Evolutionary conservation across 2,888 invertebrate genomes (phyloP).

Genomic region (Cerceris ruficornis): DNA sequence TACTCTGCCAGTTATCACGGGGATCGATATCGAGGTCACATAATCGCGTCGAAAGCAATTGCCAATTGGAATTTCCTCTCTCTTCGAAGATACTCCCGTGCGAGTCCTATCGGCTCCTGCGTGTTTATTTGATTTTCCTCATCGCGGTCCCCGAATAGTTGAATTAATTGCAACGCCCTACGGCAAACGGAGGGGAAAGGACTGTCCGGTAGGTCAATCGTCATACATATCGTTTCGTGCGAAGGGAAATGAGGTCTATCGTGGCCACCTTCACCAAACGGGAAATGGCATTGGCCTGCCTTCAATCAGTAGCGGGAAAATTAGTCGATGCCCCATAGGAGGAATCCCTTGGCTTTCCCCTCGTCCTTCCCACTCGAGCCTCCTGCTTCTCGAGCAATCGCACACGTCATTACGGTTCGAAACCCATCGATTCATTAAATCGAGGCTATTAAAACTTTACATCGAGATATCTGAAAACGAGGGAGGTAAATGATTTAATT

Average conservation of each 20-base stretch:
- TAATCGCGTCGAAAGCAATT: too few species aligned
- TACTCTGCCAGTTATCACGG: too few species aligned
- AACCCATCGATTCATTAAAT: too few species aligned
- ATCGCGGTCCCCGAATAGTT: not conserved
- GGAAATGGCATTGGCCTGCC: conserved; percentile 62
- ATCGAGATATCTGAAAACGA: too few species aligned
- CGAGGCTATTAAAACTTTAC: too few species aligned
- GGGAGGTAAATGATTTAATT: too few species aligned
- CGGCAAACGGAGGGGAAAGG: not conserved
- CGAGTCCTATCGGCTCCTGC: not conserved
- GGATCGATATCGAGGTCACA: too few species aligned
- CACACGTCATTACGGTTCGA: not conserved
- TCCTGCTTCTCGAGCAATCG: not conserved
- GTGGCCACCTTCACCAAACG: conserved; percentile 48
- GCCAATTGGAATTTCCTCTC: not conserved
- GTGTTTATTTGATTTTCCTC: not conserved
- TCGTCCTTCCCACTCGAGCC: conserved; percentile 3
- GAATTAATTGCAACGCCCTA: conserved; percentile 13
- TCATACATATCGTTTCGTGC: conserved; percentile 31
- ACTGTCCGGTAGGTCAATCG: conserved; percentile 30
- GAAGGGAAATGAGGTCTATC: conserved; percentile 64
- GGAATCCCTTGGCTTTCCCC: not conserved
- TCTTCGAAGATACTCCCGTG: not conserved
- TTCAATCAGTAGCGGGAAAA: conserved; percentile 70
- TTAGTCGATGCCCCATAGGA: conserved; percentile 66